Percentiles rank a stretch among this genome's conserved stretches.
Evolutionary conservation across 2,797 vertebrate species (phyloP).

Genomic region (Danio aesculapii): DNA sequence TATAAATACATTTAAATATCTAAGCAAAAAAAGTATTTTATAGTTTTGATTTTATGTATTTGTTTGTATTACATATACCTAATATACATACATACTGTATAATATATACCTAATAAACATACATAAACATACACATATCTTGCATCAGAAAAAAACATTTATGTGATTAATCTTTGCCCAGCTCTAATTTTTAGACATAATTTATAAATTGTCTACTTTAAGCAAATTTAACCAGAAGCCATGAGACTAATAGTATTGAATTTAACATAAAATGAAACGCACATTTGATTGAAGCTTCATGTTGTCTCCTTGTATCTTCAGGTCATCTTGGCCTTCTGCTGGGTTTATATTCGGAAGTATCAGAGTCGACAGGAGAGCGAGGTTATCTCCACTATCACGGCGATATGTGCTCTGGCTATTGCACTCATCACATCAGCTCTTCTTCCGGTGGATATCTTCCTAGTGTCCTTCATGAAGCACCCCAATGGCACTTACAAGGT

Average conservation of each 20-base stretch:
- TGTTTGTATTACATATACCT: too few relatives aligned
- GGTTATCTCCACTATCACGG: slow-evolving; percentile 95
- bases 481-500: slow-evolving; percentile 97
- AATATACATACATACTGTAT: too few relatives aligned
- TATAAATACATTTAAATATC: too few relatives aligned
- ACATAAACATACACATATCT: too few relatives aligned
- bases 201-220: background rate
- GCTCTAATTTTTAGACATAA: too few relatives aligned
- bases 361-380: slow-evolving; percentile 97
- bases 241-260: background rate
- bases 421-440: slow-evolving; percentile 96
- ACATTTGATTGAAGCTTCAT: background rate
- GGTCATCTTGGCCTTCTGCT: slow-evolving; percentile 93
- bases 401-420: slow-evolving; percentile 93
- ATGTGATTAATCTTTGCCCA: too few relatives aligned
- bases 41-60: too few relatives aligned
- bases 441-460: slow-evolving; percentile 96
- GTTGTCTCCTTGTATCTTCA: slow-evolving; percentile 64
- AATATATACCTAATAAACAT: too few relatives aligned
- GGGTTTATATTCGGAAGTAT: slow-evolving; percentile 97
- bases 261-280: background rate
- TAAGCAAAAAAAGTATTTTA: too few relatives aligned
- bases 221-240: background rate
- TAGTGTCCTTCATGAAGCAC: slow-evolving; percentile 98
- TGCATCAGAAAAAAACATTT: too few relatives aligned